Base-by-base conservation (phyloP, 2,888 invertebrate genomes). In the Seladonia tumulorum region DNA sequence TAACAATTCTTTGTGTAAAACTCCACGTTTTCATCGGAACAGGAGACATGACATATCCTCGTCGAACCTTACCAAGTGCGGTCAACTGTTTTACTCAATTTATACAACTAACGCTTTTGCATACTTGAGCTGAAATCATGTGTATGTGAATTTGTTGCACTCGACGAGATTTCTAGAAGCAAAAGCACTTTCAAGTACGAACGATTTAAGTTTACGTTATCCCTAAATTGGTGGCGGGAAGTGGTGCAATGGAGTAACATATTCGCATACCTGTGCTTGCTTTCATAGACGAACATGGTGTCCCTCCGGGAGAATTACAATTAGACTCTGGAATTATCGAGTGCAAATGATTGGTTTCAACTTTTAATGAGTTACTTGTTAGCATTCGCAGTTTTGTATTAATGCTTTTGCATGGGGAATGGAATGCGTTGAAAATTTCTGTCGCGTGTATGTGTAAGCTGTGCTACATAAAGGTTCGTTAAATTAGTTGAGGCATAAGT, bases 41-140 rank as follows among this genome's bases (percentile, higher is more conserved):
- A 18, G 39, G 42, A 53, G 63, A 74, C 68, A 75, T 77, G 82
- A 75, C 29, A 77, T 75, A 42, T 25, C 74, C 57, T 35, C 79
- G 42, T 70, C 66, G 74, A 75, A 49, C 47, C 29, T 79, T 49
- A 16, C 74, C 39, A 87, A 76, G 87, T 87, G 86, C 68, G 87
- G 45, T 47, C 35, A n/a, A 80, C 29, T 29, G 42, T 76, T 83
- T 49, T 79, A 79, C 25, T 77, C n/a, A 72, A 45, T 71, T 22
- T 42, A 39, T 39, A 42, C 14, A n/a, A n/a, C 8, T 66, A 66
- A 66, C 66, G 22, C 22, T 14, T 35, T 35, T 18, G 35, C 0
- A 39, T 39, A 39, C 18, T 5, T 35, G 29, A 16, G 18, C 0
- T 12, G 35, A 39, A 35, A 66, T 35, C 18, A n/a, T n/a, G 4